A percentile compares a stretch with the other conserved stretches of the same genome.
phyloP scores from a whole-genome alignment of 1,140 invertebrate genomes.

The Pseudomyrmex cubaensis region DNA sequence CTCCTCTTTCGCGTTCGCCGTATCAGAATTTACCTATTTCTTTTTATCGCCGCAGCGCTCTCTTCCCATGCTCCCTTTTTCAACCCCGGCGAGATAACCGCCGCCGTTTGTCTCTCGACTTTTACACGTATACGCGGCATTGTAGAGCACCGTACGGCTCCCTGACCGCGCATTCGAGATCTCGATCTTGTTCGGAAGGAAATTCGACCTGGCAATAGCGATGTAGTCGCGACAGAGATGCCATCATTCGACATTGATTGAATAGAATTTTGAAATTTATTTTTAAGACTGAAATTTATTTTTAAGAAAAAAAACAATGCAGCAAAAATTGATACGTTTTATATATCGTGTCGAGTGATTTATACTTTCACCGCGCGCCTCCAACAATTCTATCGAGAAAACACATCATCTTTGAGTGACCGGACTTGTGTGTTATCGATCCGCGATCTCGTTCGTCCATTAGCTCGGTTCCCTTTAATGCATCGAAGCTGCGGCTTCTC shows the following conservation, averaged over 20 bases:
- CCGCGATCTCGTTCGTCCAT: conserved; percentile 66
- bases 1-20: conserved; percentile 15
- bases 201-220: conserved; percentile 53
- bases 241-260: background rate
- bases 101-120: conserved; percentile 76
- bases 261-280: conserved; percentile 20
- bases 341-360: too few relatives aligned
- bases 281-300: background rate
- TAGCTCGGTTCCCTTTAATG: conserved; percentile 72
- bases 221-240: conserved; percentile 20
- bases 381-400: conserved; percentile 56
- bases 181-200: conserved; percentile 30
- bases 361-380: conserved; percentile 14
- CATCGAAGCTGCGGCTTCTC: conserved; percentile 55
- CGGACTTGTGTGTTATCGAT: background rate
- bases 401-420: background rate
- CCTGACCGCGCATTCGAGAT: conserved; percentile 62
- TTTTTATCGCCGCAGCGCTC: conserved; percentile 59
- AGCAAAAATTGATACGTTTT: too few relatives aligned
- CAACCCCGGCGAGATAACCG: conserved; percentile 73
- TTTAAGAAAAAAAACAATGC: too few relatives aligned
- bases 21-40: conserved; percentile 57
- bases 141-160: conserved; percentile 66
- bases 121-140: conserved; percentile 52
- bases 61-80: conserved; percentile 46